Conservation (phyloP, 35 echinoderm and acorn worm genomes). For the Diadema setosum region DNA sequence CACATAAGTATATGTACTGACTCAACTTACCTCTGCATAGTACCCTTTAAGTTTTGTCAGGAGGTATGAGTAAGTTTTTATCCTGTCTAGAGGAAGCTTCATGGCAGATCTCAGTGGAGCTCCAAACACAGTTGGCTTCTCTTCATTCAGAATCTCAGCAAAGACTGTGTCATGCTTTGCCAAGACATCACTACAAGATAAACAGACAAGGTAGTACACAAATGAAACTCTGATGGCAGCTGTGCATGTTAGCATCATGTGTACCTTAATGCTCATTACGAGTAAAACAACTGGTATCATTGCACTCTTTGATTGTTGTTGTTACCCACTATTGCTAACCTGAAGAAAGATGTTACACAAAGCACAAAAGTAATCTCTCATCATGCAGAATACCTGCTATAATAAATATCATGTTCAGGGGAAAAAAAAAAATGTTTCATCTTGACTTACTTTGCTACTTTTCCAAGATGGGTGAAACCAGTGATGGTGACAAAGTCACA, state of each 20-base stretch:
- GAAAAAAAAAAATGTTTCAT: not conserved
- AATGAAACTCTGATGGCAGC: too few species aligned
- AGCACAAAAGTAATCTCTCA: too few species aligned
- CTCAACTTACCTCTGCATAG: slow-evolving; percentile 66
- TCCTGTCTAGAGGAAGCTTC: slow-evolving; percentile 67
- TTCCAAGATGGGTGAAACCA: slow-evolving; percentile 82
- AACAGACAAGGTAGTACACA: not conserved
- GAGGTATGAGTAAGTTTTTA: slow-evolving; percentile 75
- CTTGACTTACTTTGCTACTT: slow-evolving; percentile 59
- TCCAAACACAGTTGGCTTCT: slow-evolving; percentile 65
- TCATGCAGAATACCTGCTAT: too few species aligned
- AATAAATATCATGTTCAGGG: too few species aligned
- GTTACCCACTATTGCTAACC: too few species aligned
- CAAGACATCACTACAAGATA: slow-evolving; percentile 54
- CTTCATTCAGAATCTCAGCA: slow-evolving; percentile 58
- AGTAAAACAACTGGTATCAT: too few species aligned
- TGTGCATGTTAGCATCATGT: too few species aligned
- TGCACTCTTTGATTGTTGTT: too few species aligned
- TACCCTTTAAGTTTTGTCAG: slow-evolving; percentile 69
- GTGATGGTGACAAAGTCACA: slow-evolving; percentile 83
- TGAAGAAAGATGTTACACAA: too few species aligned
- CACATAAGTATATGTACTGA: not conserved
- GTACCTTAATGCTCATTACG: too few species aligned
- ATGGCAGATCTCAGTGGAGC: slow-evolving; percentile 36
- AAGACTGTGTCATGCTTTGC: slow-evolving; percentile 68